These are phyloP conservation scores for Falco berigora DNA, from an alignment of 2,797 vertebrate species.

Conservation along the genomic window DNA sequence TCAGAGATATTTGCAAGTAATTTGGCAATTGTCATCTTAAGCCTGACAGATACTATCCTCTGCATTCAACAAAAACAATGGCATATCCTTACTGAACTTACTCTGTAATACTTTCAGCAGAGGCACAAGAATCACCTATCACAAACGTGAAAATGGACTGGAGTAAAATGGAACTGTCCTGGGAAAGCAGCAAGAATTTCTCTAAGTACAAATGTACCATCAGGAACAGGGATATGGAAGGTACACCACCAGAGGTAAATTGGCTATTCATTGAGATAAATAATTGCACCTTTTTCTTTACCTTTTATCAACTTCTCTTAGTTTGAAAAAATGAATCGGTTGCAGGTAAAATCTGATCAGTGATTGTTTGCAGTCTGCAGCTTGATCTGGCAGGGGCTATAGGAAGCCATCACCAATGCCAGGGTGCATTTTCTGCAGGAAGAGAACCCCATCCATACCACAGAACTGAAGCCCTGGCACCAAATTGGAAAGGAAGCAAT, in stretches of 20 bases:
- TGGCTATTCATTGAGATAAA: neutral
- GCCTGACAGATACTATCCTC: neutral
- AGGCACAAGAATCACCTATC: neutral
- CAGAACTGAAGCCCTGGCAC: neutral
- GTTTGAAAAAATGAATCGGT: neutral
- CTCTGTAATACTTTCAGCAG: neutral
- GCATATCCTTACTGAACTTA: neutral
- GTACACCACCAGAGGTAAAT: fast-evolving
- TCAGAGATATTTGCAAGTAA: neutral
- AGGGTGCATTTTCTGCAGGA: neutral
- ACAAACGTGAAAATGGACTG: neutral
- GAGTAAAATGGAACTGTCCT: slow-evolving; percentile 19
- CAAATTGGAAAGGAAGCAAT: neutral
- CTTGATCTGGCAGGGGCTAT: neutral
- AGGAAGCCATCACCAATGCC: neutral
- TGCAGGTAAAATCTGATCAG: neutral
- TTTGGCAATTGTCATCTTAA: neutral
- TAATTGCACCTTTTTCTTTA: neutral
- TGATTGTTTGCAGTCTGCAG: neutral
- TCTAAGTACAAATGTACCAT: neutral
- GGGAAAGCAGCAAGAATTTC: slow-evolving; percentile 21
- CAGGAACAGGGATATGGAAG: fast-evolving
- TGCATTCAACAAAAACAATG: neutral
- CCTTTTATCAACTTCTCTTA: neutral
- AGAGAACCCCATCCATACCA: neutral